Conservation (phyloP, 2,113 vertebrate species). For the Garra rufa region DNA sequence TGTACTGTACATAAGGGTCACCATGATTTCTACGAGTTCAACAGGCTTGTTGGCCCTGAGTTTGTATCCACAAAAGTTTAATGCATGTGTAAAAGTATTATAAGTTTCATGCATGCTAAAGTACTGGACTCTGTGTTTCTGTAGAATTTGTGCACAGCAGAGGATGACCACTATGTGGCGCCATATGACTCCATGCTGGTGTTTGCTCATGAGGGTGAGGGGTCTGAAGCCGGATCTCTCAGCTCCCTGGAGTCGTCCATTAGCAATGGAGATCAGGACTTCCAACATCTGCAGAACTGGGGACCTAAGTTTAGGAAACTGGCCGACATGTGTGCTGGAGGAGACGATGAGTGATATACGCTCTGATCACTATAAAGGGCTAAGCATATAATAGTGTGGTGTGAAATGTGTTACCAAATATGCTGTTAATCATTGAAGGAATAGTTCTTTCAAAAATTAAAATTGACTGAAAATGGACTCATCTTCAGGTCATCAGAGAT, state of each 20-base stretch:
- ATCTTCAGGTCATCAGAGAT: background rate
- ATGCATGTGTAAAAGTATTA: background rate
- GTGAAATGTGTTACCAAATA: background rate
- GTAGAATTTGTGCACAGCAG: conserved; percentile 58
- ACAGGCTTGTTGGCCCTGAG: background rate
- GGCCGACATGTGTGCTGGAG: conserved; percentile 57
- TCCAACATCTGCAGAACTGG: conserved; percentile 52
- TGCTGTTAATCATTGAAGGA: background rate
- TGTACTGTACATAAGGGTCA: background rate
- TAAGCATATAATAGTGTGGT: background rate
- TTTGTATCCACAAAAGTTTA: background rate
- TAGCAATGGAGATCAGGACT: conserved; percentile 55
- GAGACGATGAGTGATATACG: conserved; percentile 39
- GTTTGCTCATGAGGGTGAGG: conserved; percentile 59
- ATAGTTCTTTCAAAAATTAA: background rate
- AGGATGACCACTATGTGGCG: conserved; percentile 53
- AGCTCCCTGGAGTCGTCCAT: conserved; percentile 60
- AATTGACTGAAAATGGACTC: background rate
- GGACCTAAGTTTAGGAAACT: conserved; percentile 60
- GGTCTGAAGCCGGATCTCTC: conserved; percentile 57
- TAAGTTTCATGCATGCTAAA: background rate
- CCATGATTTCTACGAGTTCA: background rate
- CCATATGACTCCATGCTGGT: conserved; percentile 66
- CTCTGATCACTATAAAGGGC: background rate
- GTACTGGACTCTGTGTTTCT: background rate